These are phyloP conservation scores for Gallinago undulata DNA, from an alignment of 2,113 vertebrate genomes.

Conservation along the genomic window DNA sequence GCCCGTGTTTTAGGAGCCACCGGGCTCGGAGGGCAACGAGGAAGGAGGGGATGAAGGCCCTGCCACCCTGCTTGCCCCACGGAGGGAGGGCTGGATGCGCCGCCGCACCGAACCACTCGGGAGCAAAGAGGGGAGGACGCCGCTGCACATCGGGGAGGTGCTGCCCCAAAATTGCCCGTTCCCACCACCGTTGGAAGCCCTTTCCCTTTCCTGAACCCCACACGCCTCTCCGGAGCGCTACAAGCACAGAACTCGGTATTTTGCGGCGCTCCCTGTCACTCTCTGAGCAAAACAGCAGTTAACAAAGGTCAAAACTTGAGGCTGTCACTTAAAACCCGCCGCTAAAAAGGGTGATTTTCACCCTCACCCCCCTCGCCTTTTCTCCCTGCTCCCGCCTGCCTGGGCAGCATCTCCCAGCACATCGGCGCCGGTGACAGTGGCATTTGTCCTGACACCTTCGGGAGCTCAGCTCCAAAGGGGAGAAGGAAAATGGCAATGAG, in stretches of 20 bases:
- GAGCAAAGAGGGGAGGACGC: neutral
- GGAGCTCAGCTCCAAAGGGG: neutral
- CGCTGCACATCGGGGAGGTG: too few relatives aligned
- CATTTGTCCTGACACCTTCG: constrained; percentile 5
- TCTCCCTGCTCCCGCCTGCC: neutral
- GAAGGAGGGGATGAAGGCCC: neutral
- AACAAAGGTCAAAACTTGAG: constrained; percentile 58
- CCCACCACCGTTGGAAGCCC: neutral
- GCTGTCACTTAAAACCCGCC: neutral
- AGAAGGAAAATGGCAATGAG: neutral
- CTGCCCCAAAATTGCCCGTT: accelerated
- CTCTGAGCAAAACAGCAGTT: constrained; percentile 49
- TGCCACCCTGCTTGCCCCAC: neutral
- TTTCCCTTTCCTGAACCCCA: neutral
- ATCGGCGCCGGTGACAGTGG: neutral
- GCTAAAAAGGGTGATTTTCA: neutral
- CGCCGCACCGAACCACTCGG: accelerated
- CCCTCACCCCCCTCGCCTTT: neutral
- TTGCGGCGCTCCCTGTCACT: constrained; percentile 2
- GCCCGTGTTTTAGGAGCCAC: neutral
- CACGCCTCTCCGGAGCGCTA: neutral
- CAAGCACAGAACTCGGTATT: neutral
- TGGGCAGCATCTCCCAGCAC: neutral
- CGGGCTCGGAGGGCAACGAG: neutral
- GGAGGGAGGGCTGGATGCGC: neutral